These are phyloP conservation scores for Dasypolia templi DNA, from an alignment of 2,888 invertebrate genomes.

Conservation along the genomic window DNA sequence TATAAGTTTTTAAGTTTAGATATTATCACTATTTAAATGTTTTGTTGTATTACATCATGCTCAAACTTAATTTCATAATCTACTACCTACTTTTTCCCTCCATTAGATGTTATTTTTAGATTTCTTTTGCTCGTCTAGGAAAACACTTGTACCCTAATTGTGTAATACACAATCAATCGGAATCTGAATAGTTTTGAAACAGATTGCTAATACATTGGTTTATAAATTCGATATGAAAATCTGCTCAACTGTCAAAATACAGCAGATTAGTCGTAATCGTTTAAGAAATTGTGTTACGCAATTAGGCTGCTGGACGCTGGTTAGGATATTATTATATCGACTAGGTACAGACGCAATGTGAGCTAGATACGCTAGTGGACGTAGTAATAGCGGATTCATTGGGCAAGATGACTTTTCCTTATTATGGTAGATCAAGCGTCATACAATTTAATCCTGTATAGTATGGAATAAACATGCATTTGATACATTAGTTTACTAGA, in stretches of 20 bases:
- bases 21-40: background rate
- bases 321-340: background rate
- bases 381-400: conserved; percentile 18
- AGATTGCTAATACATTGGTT: too few species aligned
- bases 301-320: too few species aligned
- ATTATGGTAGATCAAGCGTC: conserved; percentile 18
- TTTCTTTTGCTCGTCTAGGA: background rate
- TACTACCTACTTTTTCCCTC: background rate
- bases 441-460: conserved; percentile 7
- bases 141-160: too few species aligned
- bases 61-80: background rate
- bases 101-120: background rate
- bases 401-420: conserved; percentile 21
- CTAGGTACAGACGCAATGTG: background rate
- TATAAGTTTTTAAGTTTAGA: background rate
- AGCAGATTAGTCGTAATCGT: too few species aligned
- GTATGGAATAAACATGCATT: conserved; percentile 10
- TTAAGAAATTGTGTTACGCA: too few species aligned
- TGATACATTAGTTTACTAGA: background rate
- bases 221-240: too few species aligned
- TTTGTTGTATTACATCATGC: background rate
- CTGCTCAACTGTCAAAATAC: too few species aligned
- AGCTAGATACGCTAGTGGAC: conserved; percentile 16
- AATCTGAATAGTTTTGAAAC: too few species aligned
- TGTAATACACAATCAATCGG: too few species aligned